Evolutionary conservation across 2,113 vertebrate species (phyloP).

Genomic region (Mus musculus): GRCm39 chr9:117178501-117179000

Average conservation of each 20-base stretch:
- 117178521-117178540: slow-evolving; percentile 31
- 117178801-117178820: background rate
- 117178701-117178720: slow-evolving; percentile 50
- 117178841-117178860: slow-evolving; percentile 12
- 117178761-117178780: background rate
- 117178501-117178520: background rate
- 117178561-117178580: background rate
- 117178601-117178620: background rate
- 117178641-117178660: slow-evolving; percentile 50
- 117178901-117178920: background rate
- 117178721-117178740: slow-evolving; percentile 43
- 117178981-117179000: background rate
- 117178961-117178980: background rate
- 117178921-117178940: background rate
- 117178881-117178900: background rate
- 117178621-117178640: slow-evolving; percentile 36
- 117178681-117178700: slow-evolving; percentile 35
- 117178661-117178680: slow-evolving; percentile 19
- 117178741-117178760: background rate
- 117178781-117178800: slow-evolving; percentile 7
- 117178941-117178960: background rate
- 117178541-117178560: slow-evolving; percentile 16
- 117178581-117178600: background rate
- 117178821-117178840: background rate
- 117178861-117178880: background rate